phyloP scores from a whole-genome alignment of 2,797 vertebrate species.

The Tarsius wallacei region DNA sequence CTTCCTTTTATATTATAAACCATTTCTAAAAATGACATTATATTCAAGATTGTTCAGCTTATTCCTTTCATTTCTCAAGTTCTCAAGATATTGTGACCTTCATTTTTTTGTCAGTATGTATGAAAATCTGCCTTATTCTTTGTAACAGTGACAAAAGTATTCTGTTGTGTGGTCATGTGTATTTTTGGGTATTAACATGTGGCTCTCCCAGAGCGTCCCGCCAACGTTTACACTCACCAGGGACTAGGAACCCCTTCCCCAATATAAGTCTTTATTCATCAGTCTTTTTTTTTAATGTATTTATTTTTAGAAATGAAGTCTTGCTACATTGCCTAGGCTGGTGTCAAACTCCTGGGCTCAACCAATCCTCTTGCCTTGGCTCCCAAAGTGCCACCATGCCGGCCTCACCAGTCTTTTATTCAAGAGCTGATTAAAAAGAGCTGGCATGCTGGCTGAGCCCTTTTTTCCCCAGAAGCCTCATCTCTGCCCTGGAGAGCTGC shows the following conservation, averaged over 20 bases:
- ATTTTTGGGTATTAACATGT: background rate
- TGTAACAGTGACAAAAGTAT: background rate
- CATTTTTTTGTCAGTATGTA: accelerated
- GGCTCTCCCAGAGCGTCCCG: too few relatives aligned
- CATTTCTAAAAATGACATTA: background rate
- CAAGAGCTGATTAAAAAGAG: background rate
- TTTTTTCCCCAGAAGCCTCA: background rate
- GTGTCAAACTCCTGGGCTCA: too few relatives aligned
- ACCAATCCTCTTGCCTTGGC: too few relatives aligned
- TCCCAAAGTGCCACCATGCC: too few relatives aligned
- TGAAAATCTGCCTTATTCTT: background rate
- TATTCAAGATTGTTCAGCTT: background rate
- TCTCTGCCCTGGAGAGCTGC: background rate
- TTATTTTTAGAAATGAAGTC: too few relatives aligned
- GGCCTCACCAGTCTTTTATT: too few relatives aligned
- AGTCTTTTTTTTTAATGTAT: too few relatives aligned
- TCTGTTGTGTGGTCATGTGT: background rate
- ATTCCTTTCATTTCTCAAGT: background rate
- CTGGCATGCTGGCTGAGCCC: background rate
- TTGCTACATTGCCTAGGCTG: too few relatives aligned
- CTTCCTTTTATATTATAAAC: too few relatives aligned
- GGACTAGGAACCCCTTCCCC: background rate
- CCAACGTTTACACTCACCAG: background rate
- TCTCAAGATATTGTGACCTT: background rate
- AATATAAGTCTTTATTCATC: background rate